Percentiles rank a stretch among this genome's conserved stretches.
Conservation (phyloP, 2,113 vertebrate species). For the Lepisosteus osseus region DNA sequence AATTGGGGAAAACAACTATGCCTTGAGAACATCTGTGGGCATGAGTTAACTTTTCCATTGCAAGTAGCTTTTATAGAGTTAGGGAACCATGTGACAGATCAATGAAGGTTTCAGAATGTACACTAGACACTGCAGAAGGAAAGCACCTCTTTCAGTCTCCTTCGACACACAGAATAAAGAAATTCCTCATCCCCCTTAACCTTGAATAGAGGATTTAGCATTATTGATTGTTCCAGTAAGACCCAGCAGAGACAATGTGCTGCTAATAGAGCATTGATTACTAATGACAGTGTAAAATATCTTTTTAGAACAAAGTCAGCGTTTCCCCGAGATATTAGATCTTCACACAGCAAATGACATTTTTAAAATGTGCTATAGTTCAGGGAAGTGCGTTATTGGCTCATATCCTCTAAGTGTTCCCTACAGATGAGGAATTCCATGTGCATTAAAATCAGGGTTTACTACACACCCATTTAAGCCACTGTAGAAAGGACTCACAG, state of each 20-base stretch:
- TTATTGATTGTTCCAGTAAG: constrained; percentile 6
- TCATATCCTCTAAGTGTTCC: too few species aligned
- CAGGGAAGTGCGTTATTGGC: too few species aligned
- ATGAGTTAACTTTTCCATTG: background rate
- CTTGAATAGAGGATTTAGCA: too few species aligned
- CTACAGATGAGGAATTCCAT: too few species aligned
- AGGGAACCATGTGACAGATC: background rate
- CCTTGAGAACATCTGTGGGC: background rate
- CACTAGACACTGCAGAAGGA: background rate
- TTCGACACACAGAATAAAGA: background rate
- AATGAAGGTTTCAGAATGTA: background rate
- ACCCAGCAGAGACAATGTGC: background rate
- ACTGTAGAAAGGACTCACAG: too few species aligned
- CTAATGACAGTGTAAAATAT: background rate
- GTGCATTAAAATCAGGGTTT: too few species aligned
- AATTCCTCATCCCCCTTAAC: background rate
- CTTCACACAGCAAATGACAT: too few species aligned
- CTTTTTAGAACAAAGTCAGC: too few species aligned
- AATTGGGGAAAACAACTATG: too few species aligned
- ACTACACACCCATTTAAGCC: too few species aligned
- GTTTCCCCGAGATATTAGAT: too few species aligned
- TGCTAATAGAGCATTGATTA: constrained; percentile 1
- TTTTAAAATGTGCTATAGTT: too few species aligned
- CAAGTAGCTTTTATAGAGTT: constrained; percentile 1
- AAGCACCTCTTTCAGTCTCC: background rate